phyloP scores from a whole-genome alignment of 2,888 invertebrate species.

The Eupithecia abbreviata region DNA sequence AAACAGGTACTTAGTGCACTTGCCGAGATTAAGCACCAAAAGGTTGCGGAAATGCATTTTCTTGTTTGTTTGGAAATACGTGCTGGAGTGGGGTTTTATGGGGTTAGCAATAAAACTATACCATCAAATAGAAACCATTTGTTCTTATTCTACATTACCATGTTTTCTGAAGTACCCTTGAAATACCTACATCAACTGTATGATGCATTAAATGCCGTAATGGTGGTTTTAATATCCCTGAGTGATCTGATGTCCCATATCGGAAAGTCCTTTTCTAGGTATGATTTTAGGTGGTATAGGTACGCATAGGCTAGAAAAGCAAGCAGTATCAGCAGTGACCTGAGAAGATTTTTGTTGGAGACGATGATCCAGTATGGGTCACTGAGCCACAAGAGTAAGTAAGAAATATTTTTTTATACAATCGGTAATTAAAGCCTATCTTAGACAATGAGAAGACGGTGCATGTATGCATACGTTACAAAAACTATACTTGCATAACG shows the following conservation, averaged over 20 bases:
- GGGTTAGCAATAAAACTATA: neutral
- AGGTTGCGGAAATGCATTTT: conserved; percentile 8
- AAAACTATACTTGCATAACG: neutral
- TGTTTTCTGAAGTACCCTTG: neutral
- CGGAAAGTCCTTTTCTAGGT: neutral
- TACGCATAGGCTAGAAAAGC: no score
- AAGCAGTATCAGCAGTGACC: neutral
- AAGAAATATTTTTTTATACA: neutral
- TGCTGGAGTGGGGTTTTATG: neutral
- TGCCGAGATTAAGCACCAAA: conserved; percentile 19
- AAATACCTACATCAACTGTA: neutral
- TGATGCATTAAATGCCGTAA: neutral
- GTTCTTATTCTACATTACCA: neutral
- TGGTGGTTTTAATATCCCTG: neutral
- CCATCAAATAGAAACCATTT: neutral
- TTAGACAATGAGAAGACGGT: neutral
- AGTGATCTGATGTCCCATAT: neutral
- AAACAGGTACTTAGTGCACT: conserved; percentile 39
- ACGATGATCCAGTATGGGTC: neutral
- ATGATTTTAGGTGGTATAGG: neutral
- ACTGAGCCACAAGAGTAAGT: neutral
- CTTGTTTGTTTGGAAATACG: conserved; percentile 8
- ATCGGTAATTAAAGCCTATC: neutral
- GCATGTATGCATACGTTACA: neutral
- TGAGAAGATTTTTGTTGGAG: neutral